Evolutionary conservation across 2,113 vertebrate genomes (phyloP), one percentile per base, ranked within the genome.

Genomic region (human (Homo sapiens)): DNA sequence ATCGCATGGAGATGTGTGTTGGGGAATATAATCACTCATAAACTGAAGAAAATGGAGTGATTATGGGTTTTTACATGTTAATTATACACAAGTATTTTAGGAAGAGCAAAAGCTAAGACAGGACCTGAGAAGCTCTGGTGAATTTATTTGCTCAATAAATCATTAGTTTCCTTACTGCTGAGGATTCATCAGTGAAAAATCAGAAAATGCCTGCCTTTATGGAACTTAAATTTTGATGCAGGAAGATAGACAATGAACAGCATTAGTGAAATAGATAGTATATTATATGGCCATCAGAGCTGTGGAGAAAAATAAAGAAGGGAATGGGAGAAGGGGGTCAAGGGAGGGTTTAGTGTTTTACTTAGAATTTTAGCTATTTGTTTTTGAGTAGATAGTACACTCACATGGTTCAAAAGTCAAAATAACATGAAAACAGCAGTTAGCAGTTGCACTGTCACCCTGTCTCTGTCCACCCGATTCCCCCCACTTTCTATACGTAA

Each of bases 401-500:
- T 95, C 48, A 48, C 25, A 90, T 83, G n/a, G 27, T 40, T 55
- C 40, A 92, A 85, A 96, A 73, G 30, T 95, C 59, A 92, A 92
- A 96, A 85, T n/a, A 89, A 45, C 1, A 35, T 9, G 14, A 50
- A 66, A 73, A 38, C n/a, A 32, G 13, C 13, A 11, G 6, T 64
- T 57, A 16, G 35, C 66, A 79, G 9, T 59, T 32, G 22, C 17
- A 8, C 5, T 92, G 52, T 64, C 35, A 57, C 2, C 12, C 40
- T 73, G 8, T 40, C 43, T 93, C 50, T 48, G 43, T 72, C 55
- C 9, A 68, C 14, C 8, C 6, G 6, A 43, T 68, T 64, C 52
- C 10, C 25, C 6, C 61, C 18, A 61, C 12, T 90, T 90, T 52
- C 38, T 66, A 8, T 52, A 16, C 38, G 7, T 90, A 68, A 57